phyloP scores from a whole-genome alignment of 2,113 vertebrate genomes.

The Burhinus bistriatus region DNA sequence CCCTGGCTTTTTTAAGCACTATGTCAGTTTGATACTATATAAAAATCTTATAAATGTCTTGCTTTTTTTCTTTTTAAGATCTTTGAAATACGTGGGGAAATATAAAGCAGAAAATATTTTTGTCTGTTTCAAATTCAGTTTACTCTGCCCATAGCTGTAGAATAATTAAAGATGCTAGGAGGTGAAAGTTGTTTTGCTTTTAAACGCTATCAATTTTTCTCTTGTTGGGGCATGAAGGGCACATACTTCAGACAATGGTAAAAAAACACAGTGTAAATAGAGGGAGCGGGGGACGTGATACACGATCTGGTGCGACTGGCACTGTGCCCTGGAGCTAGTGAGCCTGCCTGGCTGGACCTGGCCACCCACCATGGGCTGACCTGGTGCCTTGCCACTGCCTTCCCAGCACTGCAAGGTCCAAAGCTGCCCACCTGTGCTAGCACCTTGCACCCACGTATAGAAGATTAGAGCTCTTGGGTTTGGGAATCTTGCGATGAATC shows the following conservation, averaged over 20 bases:
- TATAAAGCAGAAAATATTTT: not conserved
- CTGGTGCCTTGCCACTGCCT: not conserved
- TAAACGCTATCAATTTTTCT: not conserved
- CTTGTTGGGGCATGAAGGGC: not conserved
- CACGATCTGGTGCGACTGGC: not conserved
- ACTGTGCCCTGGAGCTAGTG: not conserved
- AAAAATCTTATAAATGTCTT: not conserved
- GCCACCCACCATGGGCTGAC: accelerated
- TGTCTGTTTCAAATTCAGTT: not conserved
- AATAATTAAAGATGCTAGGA: not conserved
- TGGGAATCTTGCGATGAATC: not conserved
- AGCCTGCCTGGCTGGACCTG: not conserved
- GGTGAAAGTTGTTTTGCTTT: not conserved
- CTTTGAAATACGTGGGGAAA: not conserved
- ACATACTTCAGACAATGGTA: not conserved
- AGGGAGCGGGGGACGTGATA: accelerated
- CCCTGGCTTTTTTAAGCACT: not conserved
- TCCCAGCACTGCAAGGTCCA: not conserved
- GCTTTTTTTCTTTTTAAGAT: not conserved
- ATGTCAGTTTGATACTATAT: not conserved
- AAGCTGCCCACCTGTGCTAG: not conserved
- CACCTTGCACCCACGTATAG: not conserved
- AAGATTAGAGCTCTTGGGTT: not conserved
- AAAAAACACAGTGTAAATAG: not conserved
- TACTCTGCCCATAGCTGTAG: not conserved